These are phyloP conservation scores for Apolygus lucorum DNA, from an alignment of 1,140 invertebrate species.

Conservation along the genomic window DNA sequence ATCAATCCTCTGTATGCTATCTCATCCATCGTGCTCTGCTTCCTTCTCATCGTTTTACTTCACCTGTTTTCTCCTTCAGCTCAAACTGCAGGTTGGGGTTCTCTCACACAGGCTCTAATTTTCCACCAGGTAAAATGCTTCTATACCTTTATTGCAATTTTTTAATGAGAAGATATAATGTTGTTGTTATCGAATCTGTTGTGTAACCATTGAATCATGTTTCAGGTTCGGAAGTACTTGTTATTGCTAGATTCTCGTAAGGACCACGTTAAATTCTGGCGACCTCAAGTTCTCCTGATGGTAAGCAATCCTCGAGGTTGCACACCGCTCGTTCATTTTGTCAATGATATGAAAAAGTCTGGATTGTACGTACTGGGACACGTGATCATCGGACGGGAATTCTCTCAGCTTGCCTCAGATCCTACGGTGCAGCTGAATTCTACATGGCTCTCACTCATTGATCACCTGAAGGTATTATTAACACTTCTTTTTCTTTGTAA, in stretches of 20 bases:
- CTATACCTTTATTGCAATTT: constrained; percentile 14
- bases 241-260: constrained; percentile 90
- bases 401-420: constrained; percentile 48
- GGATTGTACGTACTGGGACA: constrained; percentile 93
- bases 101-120: constrained; percentile 95
- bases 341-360: constrained; percentile 97
- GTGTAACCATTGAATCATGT: constrained; percentile 18
- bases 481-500: constrained; percentile 37
- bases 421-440: constrained; percentile 65
- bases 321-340: constrained; percentile 89
- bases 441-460: constrained; percentile 79
- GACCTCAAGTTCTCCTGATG: constrained; percentile 91
- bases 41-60: constrained; percentile 73
- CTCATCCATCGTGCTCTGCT: constrained; percentile 76
- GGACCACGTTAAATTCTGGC: constrained; percentile 98
- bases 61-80: constrained; percentile 89
- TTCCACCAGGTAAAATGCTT: constrained; percentile 77
- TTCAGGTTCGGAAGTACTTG: constrained; percentile 87
- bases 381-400: constrained; percentile 61
- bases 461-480: constrained; percentile 61
- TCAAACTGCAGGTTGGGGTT: constrained; percentile 80
- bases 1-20: constrained; percentile 86
- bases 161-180: too few species aligned
- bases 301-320: constrained; percentile 83
- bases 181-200: not conserved